Evolutionary conservation across 2,888 invertebrate species (phyloP), one percentile per base, ranked within the genome.

Genomic region (Sepiola atlantica): DNA sequence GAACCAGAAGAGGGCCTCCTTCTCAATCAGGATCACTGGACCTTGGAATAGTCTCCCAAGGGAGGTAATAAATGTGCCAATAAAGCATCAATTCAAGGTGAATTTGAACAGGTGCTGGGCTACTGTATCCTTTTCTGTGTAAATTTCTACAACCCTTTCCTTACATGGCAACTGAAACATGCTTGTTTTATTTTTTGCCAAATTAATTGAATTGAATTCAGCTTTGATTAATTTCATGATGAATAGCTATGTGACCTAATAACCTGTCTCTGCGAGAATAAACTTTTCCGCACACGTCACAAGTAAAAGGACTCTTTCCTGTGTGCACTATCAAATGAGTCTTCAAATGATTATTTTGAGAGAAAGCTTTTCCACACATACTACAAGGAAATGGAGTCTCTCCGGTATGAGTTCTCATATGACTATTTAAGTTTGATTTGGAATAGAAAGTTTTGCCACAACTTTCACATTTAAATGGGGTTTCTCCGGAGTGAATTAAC

Each of bases 311-410:
- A 55, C 55, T 35, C 92, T 28, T 16, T n/a, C 92, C 92, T 45
- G 92, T 92, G 20, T 92, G 92, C 3, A 92, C 92, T n/a, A 55
- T 45, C 24, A n/a, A 16, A 55, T 92, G 92, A 45, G 54, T 45
- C 18, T 45, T 92, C 54, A 92, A 20, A 18, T 45, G 35, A n/a
- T 92, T 45, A 92, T 35, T 92, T 55, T 92, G 54, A 54, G 54
- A 92, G n/a, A 45, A 92, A 18, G 92, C 8, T 92, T 92, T 92
- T 55, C 55, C 92, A 54, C 92, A 92, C 28, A 54, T 92, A 92
- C 28, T n/a, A 92, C 92, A 92, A 14, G n/a, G 77, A 77, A 77
- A 77, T 77, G 77, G 77, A n/a, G 77, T 77, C n/a, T 77, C 77
- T 16, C 77, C 77, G n/a, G 77, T 77, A 18, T 77, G 77, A 14